A percentile compares a stretch with the other conserved stretches of the same genome.
These are phyloP conservation scores for Barnardius zonarius DNA, from an alignment of 2,113 vertebrate genomes.

Conservation along the genomic window DNA sequence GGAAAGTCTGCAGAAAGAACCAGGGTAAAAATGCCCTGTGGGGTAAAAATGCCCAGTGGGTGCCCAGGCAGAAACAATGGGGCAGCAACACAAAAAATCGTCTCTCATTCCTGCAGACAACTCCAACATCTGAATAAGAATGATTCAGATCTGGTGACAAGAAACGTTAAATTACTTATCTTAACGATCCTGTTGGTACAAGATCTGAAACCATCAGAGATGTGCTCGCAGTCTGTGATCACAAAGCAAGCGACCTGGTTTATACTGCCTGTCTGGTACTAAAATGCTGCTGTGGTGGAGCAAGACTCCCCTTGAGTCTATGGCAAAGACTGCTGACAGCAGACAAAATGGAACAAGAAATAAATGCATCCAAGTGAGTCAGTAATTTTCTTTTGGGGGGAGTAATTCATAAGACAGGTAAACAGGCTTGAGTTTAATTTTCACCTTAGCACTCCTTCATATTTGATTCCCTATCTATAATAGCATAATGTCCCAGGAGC, in stretches of 20 bases:
- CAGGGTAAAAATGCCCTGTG: neutral
- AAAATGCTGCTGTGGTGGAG: neutral
- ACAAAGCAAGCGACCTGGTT: neutral
- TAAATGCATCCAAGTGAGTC: neutral
- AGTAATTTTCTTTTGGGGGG: neutral
- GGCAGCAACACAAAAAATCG: neutral
- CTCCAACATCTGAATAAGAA: neutral
- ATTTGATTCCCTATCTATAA: neutral
- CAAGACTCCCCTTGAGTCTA: neutral
- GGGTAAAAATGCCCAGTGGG: neutral
- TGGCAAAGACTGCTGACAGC: neutral
- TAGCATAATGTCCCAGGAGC: neutral
- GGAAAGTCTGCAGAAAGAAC: neutral
- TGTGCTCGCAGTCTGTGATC: rapidly evolving
- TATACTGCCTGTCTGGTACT: neutral
- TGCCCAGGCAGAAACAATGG: neutral
- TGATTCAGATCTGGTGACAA: neutral
- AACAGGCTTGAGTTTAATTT: neutral
- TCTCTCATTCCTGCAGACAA: neutral
- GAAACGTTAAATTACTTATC: neutral
- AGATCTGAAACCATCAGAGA: neutral
- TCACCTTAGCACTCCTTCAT: neutral
- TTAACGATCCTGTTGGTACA: neutral
- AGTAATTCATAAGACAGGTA: neutral
- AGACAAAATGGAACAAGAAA: neutral